These are phyloP conservation scores for Chondrilla cf. caribensis DNA, from an alignment of 37 sponge, comb jelly and placozoan genomes.

Conservation along the genomic window DNA sequence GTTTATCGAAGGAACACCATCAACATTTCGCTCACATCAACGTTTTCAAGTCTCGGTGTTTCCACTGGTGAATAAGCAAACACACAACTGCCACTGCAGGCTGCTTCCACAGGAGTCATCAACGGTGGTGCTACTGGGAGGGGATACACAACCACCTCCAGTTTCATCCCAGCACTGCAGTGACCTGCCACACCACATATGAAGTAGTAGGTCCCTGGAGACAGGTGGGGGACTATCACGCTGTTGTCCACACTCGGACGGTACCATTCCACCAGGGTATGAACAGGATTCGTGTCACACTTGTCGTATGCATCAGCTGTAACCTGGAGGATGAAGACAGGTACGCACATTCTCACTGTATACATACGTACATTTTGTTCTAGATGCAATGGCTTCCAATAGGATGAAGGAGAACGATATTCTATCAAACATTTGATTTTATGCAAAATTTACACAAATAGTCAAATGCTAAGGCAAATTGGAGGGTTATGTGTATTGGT, in stretches of 20 bases:
- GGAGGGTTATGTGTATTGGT: too few relatives aligned
- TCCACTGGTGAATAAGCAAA: not conserved
- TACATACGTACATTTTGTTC: too few relatives aligned
- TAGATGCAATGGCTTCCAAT: too few relatives aligned
- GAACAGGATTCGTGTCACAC: conserved; percentile 29
- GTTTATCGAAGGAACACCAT: too few relatives aligned
- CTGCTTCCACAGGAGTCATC: not conserved
- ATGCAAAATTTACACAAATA: too few relatives aligned
- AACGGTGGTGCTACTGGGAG: not conserved
- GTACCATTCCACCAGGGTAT: conserved; percentile 56
- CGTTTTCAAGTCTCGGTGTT: not conserved
- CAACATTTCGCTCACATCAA: not conserved
- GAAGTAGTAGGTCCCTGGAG: conserved; percentile 74
- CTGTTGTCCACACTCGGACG: conserved; percentile 60
- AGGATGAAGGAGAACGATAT: too few relatives aligned
- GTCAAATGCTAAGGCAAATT: too few relatives aligned
- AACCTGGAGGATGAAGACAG: conserved; percentile 46
- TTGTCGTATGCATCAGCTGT: conserved; percentile 31
- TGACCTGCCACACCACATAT: conserved; percentile 71
- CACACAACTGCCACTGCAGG: not conserved
- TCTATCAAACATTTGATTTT: too few relatives aligned
- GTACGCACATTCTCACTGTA: too few relatives aligned
- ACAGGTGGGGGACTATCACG: conserved; percentile 30
- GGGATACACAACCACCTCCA: conserved; percentile 26
- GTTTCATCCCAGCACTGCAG: conserved; percentile 83